These are phyloP conservation scores for Aphidoletes aphidimyza DNA, from an alignment of 2,888 invertebrate genomes.

Conservation along the genomic window DNA sequence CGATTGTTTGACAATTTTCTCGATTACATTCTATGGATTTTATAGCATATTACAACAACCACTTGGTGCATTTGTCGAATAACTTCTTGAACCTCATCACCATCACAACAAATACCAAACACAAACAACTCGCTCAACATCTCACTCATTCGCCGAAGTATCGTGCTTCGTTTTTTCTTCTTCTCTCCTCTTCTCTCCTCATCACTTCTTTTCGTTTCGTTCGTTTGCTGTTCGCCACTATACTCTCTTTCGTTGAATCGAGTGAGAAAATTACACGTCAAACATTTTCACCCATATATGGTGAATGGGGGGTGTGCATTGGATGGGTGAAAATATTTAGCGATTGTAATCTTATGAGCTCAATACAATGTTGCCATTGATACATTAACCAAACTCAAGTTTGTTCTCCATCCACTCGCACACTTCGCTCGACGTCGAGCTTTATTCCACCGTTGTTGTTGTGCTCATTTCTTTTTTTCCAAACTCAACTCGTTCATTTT, in stretches of 20 bases:
- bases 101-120: not conserved
- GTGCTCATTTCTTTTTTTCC: not conserved
- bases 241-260: not conserved
- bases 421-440: not conserved
- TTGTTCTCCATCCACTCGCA: not conserved
- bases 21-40: constrained; percentile 43
- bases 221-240: not conserved
- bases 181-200: too few relatives aligned
- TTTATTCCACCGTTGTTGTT: too few relatives aligned
- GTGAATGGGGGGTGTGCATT: too few relatives aligned
- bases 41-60: constrained; percentile 44
- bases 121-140: not conserved
- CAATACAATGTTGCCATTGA: constrained; percentile 32
- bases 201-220: too few relatives aligned
- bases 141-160: not conserved
- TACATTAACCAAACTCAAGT: not conserved
- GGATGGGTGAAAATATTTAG: constrained; percentile 39
- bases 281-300: constrained; percentile 14
- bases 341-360: constrained; percentile 51
- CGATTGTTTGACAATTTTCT: constrained; percentile 46
- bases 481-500: not conserved
- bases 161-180: too few relatives aligned
- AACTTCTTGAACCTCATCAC: constrained; percentile 12
- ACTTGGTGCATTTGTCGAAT: not conserved
- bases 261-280: not conserved